Conservation (phyloP, 1,140 invertebrate species). For the Pseudomyrmex cubaensis region DNA sequence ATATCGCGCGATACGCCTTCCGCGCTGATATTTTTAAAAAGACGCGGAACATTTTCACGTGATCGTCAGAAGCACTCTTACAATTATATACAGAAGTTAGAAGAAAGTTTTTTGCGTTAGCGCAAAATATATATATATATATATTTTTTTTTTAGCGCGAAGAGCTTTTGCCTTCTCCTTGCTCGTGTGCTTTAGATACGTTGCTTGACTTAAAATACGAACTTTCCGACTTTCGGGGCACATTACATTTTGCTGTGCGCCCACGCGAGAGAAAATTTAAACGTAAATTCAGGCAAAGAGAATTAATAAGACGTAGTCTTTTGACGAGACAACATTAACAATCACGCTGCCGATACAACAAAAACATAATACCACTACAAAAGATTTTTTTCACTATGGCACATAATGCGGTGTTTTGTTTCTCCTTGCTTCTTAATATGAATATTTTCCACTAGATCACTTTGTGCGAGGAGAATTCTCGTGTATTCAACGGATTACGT, state of each 20-base stretch:
- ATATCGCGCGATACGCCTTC: slow-evolving; percentile 63
- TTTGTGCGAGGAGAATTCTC: slow-evolving; percentile 33
- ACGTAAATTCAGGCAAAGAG: neutral
- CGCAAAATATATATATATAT: neutral
- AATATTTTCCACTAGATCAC: slow-evolving; percentile 61
- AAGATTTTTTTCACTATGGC: slow-evolving; percentile 65
- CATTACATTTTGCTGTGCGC: too few species aligned
- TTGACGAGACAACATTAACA: slow-evolving; percentile 60
- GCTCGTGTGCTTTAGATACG: neutral
- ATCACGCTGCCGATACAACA: slow-evolving; percentile 71
- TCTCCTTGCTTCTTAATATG: neutral
- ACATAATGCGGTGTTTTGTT: slow-evolving; percentile 15
- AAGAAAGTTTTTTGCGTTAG: slow-evolving; percentile 12
- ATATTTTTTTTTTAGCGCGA: neutral
- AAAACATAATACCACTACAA: slow-evolving; percentile 65
- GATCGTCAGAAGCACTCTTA: slow-evolving; percentile 9
- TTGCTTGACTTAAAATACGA: neutral
- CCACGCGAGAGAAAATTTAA: slow-evolving; percentile 1
- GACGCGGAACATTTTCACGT: slow-evolving; percentile 4
- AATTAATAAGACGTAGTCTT: slow-evolving; percentile 63
- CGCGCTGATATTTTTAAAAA: slow-evolving; percentile 62
- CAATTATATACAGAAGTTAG: neutral
- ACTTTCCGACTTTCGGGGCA: neutral
- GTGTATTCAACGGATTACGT: slow-evolving; percentile 14
- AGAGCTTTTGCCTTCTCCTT: neutral